Conservation (phyloP, 2,113 vertebrate species). For the Aphyosemion australe region DNA sequence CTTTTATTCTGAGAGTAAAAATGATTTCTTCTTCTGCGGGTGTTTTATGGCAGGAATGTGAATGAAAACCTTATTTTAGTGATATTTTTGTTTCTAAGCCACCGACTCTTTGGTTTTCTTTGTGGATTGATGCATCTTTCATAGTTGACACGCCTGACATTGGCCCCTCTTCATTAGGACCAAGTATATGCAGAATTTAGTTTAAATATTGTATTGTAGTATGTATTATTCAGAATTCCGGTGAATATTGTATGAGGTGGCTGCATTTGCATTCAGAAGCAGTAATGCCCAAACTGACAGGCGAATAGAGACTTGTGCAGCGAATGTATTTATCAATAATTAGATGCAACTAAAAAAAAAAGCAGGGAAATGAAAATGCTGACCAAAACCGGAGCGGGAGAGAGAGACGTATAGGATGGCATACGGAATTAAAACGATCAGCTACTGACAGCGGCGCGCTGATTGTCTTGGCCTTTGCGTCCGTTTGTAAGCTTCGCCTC, state of each 20-base stretch:
- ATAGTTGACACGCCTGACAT: constrained; percentile 1
- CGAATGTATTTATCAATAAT: constrained; percentile 33
- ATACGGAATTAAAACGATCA: background rate
- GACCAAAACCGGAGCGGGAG: background rate
- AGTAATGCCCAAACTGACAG: constrained; percentile 11
- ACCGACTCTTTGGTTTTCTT: background rate
- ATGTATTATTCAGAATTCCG: constrained; percentile 41
- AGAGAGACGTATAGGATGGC: background rate
- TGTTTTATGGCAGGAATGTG: too few relatives aligned
- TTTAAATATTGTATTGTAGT: constrained; percentile 47
- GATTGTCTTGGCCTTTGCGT: constrained; percentile 15
- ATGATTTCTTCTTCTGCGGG: too few relatives aligned
- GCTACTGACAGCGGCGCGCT: constrained; percentile 2
- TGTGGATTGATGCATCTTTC: background rate
- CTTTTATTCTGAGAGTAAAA: too few relatives aligned
- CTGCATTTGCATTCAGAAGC: constrained; percentile 43
- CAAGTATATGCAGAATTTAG: constrained; percentile 21
- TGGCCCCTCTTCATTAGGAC: constrained; percentile 23
- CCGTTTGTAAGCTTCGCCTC: constrained; percentile 6
- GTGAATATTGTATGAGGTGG: constrained; percentile 47
- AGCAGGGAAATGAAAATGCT: background rate
- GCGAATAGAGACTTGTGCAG: background rate
- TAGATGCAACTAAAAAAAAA: background rate
- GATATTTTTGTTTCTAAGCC: too few relatives aligned
- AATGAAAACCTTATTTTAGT: too few relatives aligned